Conservation (phyloP, 2,888 invertebrate genomes). For the Torymus texanus region DNA sequence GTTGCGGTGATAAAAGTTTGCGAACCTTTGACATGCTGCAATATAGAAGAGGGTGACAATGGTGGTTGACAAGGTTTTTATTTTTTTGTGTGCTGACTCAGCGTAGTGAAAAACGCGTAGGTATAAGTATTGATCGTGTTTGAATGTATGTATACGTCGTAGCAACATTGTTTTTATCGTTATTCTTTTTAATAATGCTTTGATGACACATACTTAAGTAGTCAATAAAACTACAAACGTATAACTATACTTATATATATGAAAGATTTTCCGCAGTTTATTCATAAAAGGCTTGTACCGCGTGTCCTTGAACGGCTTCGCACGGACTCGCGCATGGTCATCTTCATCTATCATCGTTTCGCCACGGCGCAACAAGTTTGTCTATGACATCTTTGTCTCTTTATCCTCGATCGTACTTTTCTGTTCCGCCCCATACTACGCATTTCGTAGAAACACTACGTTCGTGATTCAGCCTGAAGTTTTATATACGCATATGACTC, state of each 20-base stretch:
- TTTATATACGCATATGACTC: not conserved
- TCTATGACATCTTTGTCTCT: slow-evolving; percentile 30
- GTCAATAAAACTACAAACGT: too few species aligned
- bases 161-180: too few species aligned
- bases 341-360: slow-evolving; percentile 55
- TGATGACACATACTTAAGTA: too few species aligned
- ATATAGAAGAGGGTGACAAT: slow-evolving; percentile 7
- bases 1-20: slow-evolving; percentile 65
- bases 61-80: slow-evolving; percentile 6
- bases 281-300: not conserved
- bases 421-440: too few species aligned
- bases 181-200: too few species aligned
- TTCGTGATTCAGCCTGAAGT: too few species aligned
- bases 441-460: too few species aligned
- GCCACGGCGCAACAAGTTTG: slow-evolving; percentile 20
- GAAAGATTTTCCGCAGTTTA: slow-evolving; percentile 9
- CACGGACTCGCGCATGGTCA: not conserved
- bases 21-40: slow-evolving; percentile 15
- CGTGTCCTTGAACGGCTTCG: not conserved
- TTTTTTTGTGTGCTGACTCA: slow-evolving; percentile 68
- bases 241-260: too few species aligned
- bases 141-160: too few species aligned
- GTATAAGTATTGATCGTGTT: too few species aligned
- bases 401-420: slow-evolving; percentile 18
- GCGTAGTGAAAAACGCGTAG: slow-evolving; percentile 43